Base-by-base conservation (phyloP, 2,113 vertebrate species). In the Burhinus bistriatus region DNA sequence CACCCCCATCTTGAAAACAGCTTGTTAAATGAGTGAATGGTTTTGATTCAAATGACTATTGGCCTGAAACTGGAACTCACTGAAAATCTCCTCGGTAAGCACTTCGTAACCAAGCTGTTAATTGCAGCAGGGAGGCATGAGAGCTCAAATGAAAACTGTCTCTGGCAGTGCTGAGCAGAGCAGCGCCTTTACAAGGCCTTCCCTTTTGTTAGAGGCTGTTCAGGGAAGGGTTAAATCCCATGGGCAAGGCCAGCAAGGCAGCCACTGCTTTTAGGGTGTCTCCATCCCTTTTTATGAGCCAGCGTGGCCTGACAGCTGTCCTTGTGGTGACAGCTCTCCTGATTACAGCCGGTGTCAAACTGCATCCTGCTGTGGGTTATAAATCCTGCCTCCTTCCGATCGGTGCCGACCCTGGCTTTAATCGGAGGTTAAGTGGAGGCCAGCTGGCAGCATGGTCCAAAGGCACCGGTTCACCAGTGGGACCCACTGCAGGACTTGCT, bases 311-410 rank as follows among this genome's bases (percentile, higher is more conserved):
- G 98, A 98, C 98, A 98, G 98, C 98, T 98, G 98, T 98, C 98
- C 98, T 98, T 98, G 98, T 94, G 95, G 96, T 97, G 97, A 98
- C 98, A 98, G 98, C 97, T 98, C 98, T 97, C 96, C 95, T 98
- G 98, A 98, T 98, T 98, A 97, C 95, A 97, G 95, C 96, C 89
- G 22, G 97, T 98, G 98, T 98, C 98, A 97, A 97, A 97, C 95
- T 89, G 87, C 97, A 95, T 98, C 97, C 97, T 97, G 97, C 94
- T 82, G 93, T 10, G 80, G 97, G 97, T 93, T 97, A 95, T 98
- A 98, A 98, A 98, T 98, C 97, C 98, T 96, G 85, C 89, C 97
- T 97, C 95, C 95, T 98, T 98, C 98, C 96, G 85, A 97, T 96
- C 40, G 81, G 87, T 66, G 58, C 97, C 90, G 95, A 89, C 97